Evolutionary conservation across 1,140 invertebrate genomes (phyloP), one percentile per base, ranked within the genome.

Genomic region (Drosophila sp.): DNA sequence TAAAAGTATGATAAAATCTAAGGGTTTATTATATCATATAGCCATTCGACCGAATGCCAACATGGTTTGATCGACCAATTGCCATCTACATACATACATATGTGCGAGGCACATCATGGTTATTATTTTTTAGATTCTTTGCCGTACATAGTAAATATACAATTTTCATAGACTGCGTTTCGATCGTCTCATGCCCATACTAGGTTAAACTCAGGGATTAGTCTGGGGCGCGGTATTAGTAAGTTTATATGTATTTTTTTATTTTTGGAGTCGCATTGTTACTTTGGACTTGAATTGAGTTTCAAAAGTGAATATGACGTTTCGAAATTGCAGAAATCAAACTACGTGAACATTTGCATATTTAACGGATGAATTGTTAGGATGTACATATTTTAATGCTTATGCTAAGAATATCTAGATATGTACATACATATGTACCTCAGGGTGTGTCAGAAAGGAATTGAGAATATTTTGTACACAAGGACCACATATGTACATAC

Each of bases 241-340:
- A 50, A 50, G 23, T 50, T 17, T 50, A 3, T 50, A 38, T 40
- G 57, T 65, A 60, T 72, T 60, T 62, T 73, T 33, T 73, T 62
- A 68, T 40, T 61, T 57, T 58, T 35, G 56, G n/a, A 6, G 61
- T 69, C 41, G 30, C 29, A 70, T 70, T 77, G 73, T 74, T 77
- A 77, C 71, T 77, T 77, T 77, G 75, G 75, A 77, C 75, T 74
- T 74, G 71, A 74, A 70, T 73, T 77, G 50, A 55, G 40, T 74
- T 77, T 77, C 75, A 70, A 74, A 66, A 77, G 71, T 44, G 58
- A 65, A 72, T 64, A 77, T 77, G 75, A 77, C 75, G 75, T 77
- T 77, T 77, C 57, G 57, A 74, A 77, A 77, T 74, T 77, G 66
- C 47, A 70, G 58, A 74, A 77, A 77, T 77, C 71, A 74, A 73